Evolutionary conservation across 2,113 vertebrate genomes (phyloP).

Genomic region (Kryptolebias marmoratus): DNA sequence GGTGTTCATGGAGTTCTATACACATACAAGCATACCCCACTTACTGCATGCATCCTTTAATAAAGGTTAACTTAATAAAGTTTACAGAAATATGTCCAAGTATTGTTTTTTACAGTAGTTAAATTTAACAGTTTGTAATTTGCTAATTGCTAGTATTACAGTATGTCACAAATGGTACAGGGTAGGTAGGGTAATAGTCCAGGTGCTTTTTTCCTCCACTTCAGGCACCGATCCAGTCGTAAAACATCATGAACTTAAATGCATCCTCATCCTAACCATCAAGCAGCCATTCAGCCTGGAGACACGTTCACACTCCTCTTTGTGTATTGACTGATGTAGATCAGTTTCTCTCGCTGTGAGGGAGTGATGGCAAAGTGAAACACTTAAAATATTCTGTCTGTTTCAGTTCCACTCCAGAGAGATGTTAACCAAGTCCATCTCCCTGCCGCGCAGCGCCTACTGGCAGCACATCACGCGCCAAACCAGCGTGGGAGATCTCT

Average conservation of each 20-base stretch:
- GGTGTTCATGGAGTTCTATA: no score
- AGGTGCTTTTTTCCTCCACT: no score
- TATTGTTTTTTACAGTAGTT: no score
- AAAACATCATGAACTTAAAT: conserved; percentile 9
- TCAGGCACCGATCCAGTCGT: neutral
- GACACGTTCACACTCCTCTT: conserved; percentile 1
- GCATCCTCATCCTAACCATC: conserved; percentile 13
- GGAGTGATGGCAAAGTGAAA: conserved; percentile 45
- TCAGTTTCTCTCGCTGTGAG: conserved; percentile 25
- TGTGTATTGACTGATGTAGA: conserved; percentile 32
- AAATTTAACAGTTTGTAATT: no score
- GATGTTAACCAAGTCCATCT: conserved; percentile 93
- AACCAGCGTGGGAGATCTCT: conserved; percentile 96
- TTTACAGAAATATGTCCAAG: no score
- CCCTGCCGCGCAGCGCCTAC: conserved; percentile 95
- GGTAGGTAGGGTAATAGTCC: no score
- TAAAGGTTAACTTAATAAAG: no score
- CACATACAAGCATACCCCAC: no score
- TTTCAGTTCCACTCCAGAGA: conserved; percentile 93
- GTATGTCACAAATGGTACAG: no score
- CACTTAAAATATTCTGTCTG: conserved; percentile 50
- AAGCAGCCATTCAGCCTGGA: conserved; percentile 20
- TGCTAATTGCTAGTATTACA: no score
- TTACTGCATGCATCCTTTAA: no score
- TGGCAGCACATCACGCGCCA: conserved; percentile 99